Evolutionary conservation across 2,888 invertebrate genomes (phyloP).

Genomic region (Himalopsyche japonica): DNA sequence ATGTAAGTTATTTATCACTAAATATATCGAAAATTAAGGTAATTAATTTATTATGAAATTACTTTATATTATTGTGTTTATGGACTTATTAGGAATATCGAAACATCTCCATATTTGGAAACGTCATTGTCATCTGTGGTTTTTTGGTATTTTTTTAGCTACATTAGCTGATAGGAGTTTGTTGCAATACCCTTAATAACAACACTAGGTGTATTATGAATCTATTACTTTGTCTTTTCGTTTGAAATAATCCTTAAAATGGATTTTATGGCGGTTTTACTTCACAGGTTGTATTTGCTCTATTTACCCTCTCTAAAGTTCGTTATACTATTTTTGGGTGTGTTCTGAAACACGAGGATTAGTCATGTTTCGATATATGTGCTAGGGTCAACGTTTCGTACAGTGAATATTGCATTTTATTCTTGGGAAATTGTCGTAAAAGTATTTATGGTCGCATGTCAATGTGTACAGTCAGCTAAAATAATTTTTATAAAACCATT

Average conservation of each 20-base stretch:
- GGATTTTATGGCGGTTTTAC: background rate
- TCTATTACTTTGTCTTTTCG: background rate
- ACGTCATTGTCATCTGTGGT: conserved; percentile 25
- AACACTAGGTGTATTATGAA: background rate
- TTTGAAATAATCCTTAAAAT: background rate
- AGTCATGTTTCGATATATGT: too few relatives aligned
- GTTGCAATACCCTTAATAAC: background rate
- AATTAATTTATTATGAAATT: background rate
- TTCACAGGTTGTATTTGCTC: background rate
- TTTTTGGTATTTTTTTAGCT: background rate
- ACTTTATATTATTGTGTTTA: background rate
- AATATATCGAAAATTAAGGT: background rate
- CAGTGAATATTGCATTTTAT: too few relatives aligned
- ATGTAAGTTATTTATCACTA: background rate
- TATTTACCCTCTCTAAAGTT: background rate
- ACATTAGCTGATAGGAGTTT: background rate
- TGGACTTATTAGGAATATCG: background rate
- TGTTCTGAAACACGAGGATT: background rate
- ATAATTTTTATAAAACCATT: too few relatives aligned
- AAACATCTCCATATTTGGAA: conserved; percentile 36
- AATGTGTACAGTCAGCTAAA: too few relatives aligned
- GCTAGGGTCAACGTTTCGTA: too few relatives aligned
- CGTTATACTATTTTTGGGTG: background rate
- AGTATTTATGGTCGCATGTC: too few relatives aligned
- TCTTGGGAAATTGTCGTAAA: too few relatives aligned